Evolutionary conservation across 2,888 invertebrate genomes (phyloP).

Genomic region (Macrosiphum euphorbiae): DNA sequence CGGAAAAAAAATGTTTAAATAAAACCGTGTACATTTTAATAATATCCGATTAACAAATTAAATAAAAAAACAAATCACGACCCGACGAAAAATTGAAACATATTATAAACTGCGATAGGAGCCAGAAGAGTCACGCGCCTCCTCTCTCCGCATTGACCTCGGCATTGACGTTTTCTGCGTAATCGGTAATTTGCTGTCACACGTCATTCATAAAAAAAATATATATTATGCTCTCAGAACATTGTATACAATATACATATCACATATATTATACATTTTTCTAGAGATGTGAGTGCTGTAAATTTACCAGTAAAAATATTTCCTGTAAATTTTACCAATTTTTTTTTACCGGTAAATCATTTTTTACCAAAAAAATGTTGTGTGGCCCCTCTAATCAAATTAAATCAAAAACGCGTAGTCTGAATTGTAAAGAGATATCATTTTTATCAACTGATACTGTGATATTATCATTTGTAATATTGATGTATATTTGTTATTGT

Average conservation of each 20-base stretch:
- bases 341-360: too few relatives aligned
- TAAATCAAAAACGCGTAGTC: too few relatives aligned
- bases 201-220: constrained; percentile 31
- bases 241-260: neutral
- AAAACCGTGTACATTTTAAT: neutral
- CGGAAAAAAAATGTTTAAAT: neutral
- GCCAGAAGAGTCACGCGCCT: neutral
- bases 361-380: too few relatives aligned
- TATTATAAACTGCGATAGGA: neutral
- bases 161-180: constrained; percentile 36
- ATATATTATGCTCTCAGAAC: neutral
- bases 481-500: too few relatives aligned
- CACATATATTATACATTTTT: neutral
- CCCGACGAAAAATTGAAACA: neutral
- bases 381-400: too few relatives aligned
- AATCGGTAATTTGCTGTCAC: constrained; percentile 44
- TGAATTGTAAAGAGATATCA: too few relatives aligned
- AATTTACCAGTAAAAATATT: too few relatives aligned
- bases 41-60: neutral
- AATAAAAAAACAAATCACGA: constrained; percentile 1
- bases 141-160: constrained; percentile 26
- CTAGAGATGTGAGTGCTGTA: too few relatives aligned
- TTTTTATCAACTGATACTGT: too few relatives aligned
- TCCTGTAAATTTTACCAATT: too few relatives aligned
- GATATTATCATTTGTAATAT: too few relatives aligned